These are phyloP conservation scores for Musca domestica DNA, from an alignment of 1,140 invertebrate genomes.

Conservation along the genomic window DNA sequence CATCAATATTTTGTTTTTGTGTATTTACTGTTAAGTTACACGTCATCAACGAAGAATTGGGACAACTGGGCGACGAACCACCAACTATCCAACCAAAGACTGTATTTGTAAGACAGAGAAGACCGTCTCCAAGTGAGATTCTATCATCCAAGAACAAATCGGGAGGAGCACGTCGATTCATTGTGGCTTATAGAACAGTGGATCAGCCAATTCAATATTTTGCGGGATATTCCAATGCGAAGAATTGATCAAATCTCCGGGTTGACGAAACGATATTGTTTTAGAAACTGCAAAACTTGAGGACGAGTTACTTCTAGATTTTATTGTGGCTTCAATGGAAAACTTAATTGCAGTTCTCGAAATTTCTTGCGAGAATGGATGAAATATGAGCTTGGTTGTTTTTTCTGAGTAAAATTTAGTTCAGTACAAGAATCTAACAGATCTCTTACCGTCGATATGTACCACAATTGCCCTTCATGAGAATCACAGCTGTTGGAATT, in stretches of 20 bases:
- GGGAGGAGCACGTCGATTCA: too few relatives aligned
- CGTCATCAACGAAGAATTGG: background rate
- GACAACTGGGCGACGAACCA: too few relatives aligned
- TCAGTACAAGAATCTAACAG: conserved; percentile 19
- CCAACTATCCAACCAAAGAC: conserved; percentile 3
- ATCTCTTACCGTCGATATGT: conserved; percentile 9
- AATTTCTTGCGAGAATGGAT: background rate
- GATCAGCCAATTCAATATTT: too few relatives aligned
- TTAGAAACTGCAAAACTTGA: background rate
- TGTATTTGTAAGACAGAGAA: background rate
- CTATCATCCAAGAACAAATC: background rate
- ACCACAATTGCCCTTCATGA: conserved; percentile 20
- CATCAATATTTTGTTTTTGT: background rate
- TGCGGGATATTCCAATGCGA: background rate
- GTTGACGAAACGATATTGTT: too few relatives aligned
- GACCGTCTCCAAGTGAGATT: background rate
- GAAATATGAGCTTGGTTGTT: too few relatives aligned
- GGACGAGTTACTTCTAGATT: too few relatives aligned
- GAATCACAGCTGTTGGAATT: background rate
- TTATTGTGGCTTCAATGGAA: background rate
- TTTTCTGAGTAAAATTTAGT: background rate
- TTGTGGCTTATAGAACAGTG: too few relatives aligned
- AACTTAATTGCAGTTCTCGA: background rate
- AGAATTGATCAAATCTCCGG: background rate
- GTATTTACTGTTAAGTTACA: background rate